Base-by-base conservation (phyloP, 2,797 vertebrate species). In the Lophura swinhoii region DNA sequence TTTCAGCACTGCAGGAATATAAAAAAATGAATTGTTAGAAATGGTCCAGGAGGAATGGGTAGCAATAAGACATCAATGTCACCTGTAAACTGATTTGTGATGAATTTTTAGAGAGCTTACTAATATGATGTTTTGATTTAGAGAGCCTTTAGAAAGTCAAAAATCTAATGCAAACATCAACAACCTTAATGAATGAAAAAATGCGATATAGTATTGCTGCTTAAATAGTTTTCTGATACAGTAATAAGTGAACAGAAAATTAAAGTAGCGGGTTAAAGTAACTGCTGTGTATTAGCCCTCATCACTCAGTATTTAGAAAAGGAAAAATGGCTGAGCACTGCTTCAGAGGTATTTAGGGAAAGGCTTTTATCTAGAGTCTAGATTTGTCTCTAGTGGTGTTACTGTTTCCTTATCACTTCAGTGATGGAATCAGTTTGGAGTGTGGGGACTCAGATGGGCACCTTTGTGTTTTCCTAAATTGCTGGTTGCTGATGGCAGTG, bases 41-140 rank as follows among this genome's bases (percentile, higher is more conserved):
- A 95, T 31, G 41, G 88, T 93, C 96, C 88, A 66, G 96, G 96
- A 97, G 96, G 92, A 97, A 97, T 97, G 95, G 96, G 93, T 95
- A 94, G 96, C 96, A 97, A 91, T 97, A 98, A 98, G 97, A 97
- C 95, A 97, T 98, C 97, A 97, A 72, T 97, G 97, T 97, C 96
- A 97, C 96, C 93, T 93, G 77, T 96, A 96, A 97, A 97, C 96
- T 97, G 96, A 97, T 97, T 95, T 97, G 95, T 97, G 97, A 97
- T 97, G 95, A 96, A 98, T 97, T 97, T 96, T 96, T 90, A 90
- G 95, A 93, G 90, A 87, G 76, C 88, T 96, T 97, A 97, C 97
- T 97, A 95, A 93, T 91, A 95, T 17, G 75, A 95, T 95, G 86
- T 92, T 94, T 76, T 97, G 96, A 97, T 97, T 82, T 90, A 97